Base-by-base conservation (phyloP, 2,888 invertebrate genomes). In the Meteorus cinctellus region DNA sequence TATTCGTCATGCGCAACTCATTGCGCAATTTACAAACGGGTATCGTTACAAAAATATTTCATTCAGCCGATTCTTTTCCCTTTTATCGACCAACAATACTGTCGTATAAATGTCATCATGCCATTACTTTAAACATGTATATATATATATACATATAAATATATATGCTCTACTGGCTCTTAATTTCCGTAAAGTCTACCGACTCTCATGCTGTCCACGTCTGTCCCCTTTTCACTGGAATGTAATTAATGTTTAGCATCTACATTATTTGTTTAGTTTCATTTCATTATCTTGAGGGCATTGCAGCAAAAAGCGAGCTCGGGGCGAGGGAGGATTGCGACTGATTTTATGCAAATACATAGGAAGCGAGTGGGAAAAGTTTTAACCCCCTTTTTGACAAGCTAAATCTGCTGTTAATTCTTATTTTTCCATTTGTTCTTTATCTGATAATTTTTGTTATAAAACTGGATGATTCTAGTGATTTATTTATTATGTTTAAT, bases 241-340 rank as follows among this genome's bases (percentile, higher is more conserved):
- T 83, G 85, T 87, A 87, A 87, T 88, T 88, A 87, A 87, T 87
- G 86, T 87, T 86, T 85, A 87, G 86, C 88, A 85, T 87, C 88
- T 86, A 85, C 87, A 87, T 88, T 88, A 88, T 88, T 88, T 88
- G 88, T 88, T 88, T 88, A 87, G 87, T 87, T 87, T 88, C 87
- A 86, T 87, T 88, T 87, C 85, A 88, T 87, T 87, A 87, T 87
- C 86, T 85, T 84, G 85, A 82, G 82, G 84, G 84, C 31, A 6
- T 83, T 84, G 83, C 80, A 82, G 84, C 63, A 41, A 24, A 45
- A 63, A 59, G 14, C 27, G 12, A 24, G 27, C 24, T 31, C 8
- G 55, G 16, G 16, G 48, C 12, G 76, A n/a, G 34, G 29, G 72
- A 45, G 75, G 74, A 48, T 45, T 82, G 34, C 81, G 73, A 84